Base-by-base conservation (phyloP, 2,797 vertebrate species). In the Pangasius larnaudii region DNA sequence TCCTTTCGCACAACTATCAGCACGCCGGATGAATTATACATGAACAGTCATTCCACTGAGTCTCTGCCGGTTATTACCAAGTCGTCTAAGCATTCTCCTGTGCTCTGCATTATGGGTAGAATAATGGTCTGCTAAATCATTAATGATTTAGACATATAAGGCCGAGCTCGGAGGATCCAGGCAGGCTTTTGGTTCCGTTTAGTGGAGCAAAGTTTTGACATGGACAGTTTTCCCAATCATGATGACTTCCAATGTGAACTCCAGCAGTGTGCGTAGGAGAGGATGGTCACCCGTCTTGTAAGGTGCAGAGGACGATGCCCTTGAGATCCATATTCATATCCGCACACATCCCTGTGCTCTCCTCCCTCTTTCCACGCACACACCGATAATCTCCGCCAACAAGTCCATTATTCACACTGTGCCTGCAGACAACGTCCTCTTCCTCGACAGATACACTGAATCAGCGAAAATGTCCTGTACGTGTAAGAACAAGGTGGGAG, bases 21-120 rank as follows among this genome's bases (percentile, higher is more conserved):
- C 42, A 75, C 30, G 9, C 27, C 5, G 18, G 39, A 89, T 89
- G 84, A 89, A 89, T 89, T 86, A 86, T 77, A 86, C 88, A 89
- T 86, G 65, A 88, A 85, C 13, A 16, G 7, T 74, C 24, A 6
- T 71, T 85, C 63, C 9, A 19, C 27, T 24, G 24, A 42, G 82
- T 42, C 81, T 42, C 71, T 78, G 49, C 46, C 69, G 5, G 46
- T 84, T 78, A 88, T 85, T 85, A 79, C 72, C 83, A 79, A 69
- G 30, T 49, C 24, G 58, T 74, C 30, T 9, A 18, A 13, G 58
- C 22, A 19, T 75, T 75, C 86, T 87, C 13, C 58, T 74, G 33
- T 3, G 30, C 81, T 84, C 42, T 9, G 72, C 72, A 69, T 84
- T 88, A 85, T 78, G 81, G 72, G 2, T 39, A 39, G 46, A 53